phyloP scores from a whole-genome alignment of 2,113 vertebrate species.

The Pangasianodon hypophthalmus region DNA sequence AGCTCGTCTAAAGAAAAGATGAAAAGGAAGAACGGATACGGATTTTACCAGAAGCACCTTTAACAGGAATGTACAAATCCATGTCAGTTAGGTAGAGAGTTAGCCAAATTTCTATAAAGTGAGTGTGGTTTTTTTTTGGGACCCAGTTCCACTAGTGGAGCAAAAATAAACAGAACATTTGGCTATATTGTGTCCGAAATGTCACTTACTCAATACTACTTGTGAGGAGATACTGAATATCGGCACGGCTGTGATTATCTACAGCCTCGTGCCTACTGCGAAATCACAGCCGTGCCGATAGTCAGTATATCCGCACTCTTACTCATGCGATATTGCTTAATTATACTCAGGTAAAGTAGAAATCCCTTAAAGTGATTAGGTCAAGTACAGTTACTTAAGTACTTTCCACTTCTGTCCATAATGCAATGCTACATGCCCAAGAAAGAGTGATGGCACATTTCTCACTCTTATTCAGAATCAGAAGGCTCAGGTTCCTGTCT shows the following conservation, averaged over 20 bases:
- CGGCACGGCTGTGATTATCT: neutral
- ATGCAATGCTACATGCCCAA: constrained; percentile 9
- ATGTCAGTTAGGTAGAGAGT: neutral
- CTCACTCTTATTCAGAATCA: constrained; percentile 8
- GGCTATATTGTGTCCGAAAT: no score
- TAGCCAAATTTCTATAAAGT: neutral
- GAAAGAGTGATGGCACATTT: constrained; percentile 22
- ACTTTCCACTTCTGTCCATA: neutral
- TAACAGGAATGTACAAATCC: neutral
- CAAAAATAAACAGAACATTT: neutral
- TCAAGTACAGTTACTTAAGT: neutral
- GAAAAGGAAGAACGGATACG: neutral
- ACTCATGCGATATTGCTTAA: neutral
- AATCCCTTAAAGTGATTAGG: neutral
- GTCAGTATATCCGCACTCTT: neutral
- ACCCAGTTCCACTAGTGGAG: neutral
- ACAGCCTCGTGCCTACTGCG: neutral
- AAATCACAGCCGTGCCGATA: neutral
- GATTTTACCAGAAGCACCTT: neutral
- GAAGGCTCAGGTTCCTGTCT: constrained; percentile 22
- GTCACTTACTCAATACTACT: no score
- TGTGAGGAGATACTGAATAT: neutral
- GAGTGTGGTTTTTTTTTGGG: neutral
- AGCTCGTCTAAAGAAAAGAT: no score
- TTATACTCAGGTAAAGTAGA: neutral